Conservation (phyloP, 2,113 vertebrate genomes). For the Gobio gobio region DNA sequence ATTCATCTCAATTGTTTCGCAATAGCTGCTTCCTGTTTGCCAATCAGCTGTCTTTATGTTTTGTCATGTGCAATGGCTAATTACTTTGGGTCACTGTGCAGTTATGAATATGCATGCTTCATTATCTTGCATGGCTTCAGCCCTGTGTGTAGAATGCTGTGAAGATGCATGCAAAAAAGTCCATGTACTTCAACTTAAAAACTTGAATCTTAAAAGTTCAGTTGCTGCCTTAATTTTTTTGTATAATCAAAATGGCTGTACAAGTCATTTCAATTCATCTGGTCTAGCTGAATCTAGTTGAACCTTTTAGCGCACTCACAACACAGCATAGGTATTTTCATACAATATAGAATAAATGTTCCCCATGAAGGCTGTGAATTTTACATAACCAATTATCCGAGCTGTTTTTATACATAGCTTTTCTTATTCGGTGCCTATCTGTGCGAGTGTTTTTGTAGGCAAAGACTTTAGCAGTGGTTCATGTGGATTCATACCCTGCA, state of each 20-base stretch:
- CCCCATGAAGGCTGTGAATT: not conserved
- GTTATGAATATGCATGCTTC: conserved; percentile 13
- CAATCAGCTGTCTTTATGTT: not conserved
- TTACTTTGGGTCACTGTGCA: not conserved
- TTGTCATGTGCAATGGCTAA: conserved; percentile 11
- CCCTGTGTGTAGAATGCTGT: not conserved
- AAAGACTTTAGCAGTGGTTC: not conserved
- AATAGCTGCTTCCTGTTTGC: not conserved
- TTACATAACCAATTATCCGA: not conserved
- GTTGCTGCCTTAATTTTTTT: too few species aligned
- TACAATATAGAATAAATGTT: not conserved
- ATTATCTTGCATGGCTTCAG: conserved; percentile 27
- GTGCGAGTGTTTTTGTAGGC: not conserved
- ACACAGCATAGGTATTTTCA: not conserved
- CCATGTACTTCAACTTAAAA: too few species aligned
- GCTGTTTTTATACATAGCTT: not conserved
- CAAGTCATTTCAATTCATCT: too few species aligned
- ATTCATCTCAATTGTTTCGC: not conserved
- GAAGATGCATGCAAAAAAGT: too few species aligned
- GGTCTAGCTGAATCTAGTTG: too few species aligned
- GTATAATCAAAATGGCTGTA: too few species aligned
- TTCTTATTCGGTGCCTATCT: not conserved
- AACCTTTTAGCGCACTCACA: not conserved
- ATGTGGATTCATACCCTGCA: not conserved
- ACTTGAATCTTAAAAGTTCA: not conserved